Percentiles rank a stretch among this genome's conserved stretches.
phyloP scores from a whole-genome alignment of 2,888 invertebrate species.

The Teleogryllus oceanicus region DNA sequence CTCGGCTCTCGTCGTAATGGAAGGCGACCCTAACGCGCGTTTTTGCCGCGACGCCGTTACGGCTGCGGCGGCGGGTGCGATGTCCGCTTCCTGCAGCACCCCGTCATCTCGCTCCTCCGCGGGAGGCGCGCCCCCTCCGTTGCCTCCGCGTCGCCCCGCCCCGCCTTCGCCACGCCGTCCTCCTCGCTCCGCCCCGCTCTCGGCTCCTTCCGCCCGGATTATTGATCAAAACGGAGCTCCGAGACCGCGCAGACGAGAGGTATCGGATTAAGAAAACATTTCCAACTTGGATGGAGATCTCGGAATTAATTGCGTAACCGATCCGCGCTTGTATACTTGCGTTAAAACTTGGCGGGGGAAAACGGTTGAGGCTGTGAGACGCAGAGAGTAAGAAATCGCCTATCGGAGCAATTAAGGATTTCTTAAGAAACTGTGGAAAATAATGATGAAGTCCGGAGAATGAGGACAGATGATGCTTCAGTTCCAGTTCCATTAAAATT shows the following conservation, averaged over 20 bases:
- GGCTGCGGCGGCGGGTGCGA: conserved; percentile 19
- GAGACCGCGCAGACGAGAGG: conserved; percentile 1
- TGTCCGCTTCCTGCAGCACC: conserved; percentile 22
- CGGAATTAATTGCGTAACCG: conserved; percentile 8
- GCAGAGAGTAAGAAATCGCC: too few species aligned
- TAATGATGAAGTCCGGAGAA: too few species aligned
- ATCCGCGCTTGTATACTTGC: not conserved
- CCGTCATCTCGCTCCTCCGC: conserved; percentile 22
- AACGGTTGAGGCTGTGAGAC: too few species aligned
- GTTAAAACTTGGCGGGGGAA: too few species aligned
- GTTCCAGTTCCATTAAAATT: too few species aligned
- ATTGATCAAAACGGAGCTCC: not conserved
- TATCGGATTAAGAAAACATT: conserved; percentile 18
- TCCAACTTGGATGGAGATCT: conserved; percentile 18
- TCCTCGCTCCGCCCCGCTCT: not conserved
- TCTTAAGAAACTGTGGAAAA: too few species aligned
- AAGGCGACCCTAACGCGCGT: conserved; percentile 11
- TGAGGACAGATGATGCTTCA: too few species aligned
- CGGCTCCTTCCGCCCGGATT: conserved; percentile 20
- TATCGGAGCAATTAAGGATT: too few species aligned
- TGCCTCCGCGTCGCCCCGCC: not conserved
- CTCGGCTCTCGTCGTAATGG: conserved; percentile 3
- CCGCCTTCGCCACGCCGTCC: not conserved
- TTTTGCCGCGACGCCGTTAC: not conserved
- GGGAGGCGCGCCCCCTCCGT: not conserved